A percentile compares a stretch with the other conserved stretches of the same genome.
These are phyloP conservation scores for Hormiphora californensis DNA, from an alignment of 37 sponge, comb jelly and placozoan species.

Conservation along the genomic window DNA sequence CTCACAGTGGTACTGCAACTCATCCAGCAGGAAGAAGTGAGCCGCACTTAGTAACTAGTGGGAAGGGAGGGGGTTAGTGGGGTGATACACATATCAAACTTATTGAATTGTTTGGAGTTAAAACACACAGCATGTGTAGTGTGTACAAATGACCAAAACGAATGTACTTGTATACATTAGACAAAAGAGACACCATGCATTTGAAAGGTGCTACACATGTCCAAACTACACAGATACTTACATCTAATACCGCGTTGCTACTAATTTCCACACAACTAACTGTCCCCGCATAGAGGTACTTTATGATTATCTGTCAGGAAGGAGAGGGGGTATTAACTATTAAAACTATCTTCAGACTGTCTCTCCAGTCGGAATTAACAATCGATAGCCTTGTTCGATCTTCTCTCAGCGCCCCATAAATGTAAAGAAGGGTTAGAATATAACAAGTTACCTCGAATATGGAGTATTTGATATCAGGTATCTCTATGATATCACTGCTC, in stretches of 20 bases:
- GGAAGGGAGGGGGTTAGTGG: no score
- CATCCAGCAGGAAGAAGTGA: constrained; percentile 48
- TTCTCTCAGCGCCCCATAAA: no score
- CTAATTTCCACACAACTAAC: constrained; percentile 43
- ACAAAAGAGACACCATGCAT: no score
- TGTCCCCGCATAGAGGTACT: constrained; percentile 50
- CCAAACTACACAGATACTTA: not conserved
- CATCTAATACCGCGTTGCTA: constrained; percentile 24
- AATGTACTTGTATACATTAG: no score
- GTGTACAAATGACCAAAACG: no score
- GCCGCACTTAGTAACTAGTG: constrained; percentile 45
- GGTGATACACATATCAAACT: no score
- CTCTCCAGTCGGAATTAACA: not conserved
- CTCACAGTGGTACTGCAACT: constrained; percentile 46
- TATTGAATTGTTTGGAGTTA: no score
- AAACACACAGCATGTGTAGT: no score
- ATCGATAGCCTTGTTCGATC: not conserved
- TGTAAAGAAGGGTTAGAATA: not conserved
- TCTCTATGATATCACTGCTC: constrained; percentile 14
- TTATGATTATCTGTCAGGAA: constrained; percentile 3
- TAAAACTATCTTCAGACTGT: not conserved
- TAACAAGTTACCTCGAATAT: constrained; percentile 5
- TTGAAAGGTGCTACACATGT: no score
- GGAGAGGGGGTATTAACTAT: not conserved
- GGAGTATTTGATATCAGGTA: constrained; percentile 42